Conservation (phyloP, 1,140 invertebrate species). For the Homalodisca vitripennis region DNA sequence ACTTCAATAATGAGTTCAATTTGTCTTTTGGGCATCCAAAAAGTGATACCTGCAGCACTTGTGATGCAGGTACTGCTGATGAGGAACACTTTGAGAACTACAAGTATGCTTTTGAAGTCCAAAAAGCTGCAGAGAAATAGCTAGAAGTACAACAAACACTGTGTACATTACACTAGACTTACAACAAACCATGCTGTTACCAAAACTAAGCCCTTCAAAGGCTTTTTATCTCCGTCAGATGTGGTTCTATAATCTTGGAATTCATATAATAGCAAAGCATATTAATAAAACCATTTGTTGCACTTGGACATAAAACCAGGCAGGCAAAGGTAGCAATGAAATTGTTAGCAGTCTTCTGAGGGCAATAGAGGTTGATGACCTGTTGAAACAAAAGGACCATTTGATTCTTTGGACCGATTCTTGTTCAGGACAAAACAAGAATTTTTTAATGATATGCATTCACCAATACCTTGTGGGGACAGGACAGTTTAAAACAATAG, state of each 20-base stretch:
- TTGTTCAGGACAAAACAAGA: constrained; percentile 31
- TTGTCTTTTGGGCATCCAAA: constrained; percentile 40
- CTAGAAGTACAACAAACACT: constrained; percentile 5
- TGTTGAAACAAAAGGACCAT: constrained; percentile 26
- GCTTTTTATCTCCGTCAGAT: constrained; percentile 30
- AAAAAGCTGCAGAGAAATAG: constrained; percentile 17
- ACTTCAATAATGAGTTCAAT: constrained; percentile 37
- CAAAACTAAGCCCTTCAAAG: neutral
- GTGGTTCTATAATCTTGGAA: constrained; percentile 32
- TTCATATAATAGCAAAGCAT: constrained; percentile 29
- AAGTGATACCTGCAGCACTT: constrained; percentile 37
- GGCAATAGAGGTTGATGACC: constrained; percentile 30
- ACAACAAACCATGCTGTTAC: constrained; percentile 23
- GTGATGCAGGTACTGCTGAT: constrained; percentile 9
- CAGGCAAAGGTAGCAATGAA: constrained; percentile 31
- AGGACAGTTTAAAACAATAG: too few species aligned
- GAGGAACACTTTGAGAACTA: constrained; percentile 27
- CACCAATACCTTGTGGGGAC: constrained; percentile 29
- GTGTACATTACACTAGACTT: constrained; percentile 14
- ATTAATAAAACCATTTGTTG: constrained; percentile 31
- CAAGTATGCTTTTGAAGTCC: constrained; percentile 7
- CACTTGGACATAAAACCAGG: constrained; percentile 31
- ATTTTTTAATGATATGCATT: constrained; percentile 31
- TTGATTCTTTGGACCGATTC: constrained; percentile 30
- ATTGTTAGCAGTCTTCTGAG: constrained; percentile 29